phyloP scores from a whole-genome alignment of 2,797 vertebrate genomes.

The Sciurus vulgaris region DNA sequence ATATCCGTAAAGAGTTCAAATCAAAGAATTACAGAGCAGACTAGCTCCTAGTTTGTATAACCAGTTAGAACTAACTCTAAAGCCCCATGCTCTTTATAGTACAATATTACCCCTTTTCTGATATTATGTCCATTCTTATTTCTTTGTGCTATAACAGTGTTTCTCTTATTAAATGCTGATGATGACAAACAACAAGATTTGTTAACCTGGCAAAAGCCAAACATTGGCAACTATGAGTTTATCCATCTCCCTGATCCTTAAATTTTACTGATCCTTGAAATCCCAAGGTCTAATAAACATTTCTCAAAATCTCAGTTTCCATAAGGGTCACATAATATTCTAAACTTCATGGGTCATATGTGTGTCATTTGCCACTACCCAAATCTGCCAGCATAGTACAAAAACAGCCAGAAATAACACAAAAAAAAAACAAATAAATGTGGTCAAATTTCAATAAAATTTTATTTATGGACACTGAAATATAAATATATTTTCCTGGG shows the following conservation, averaged over 20 bases:
- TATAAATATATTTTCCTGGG: slow-evolving; percentile 13
- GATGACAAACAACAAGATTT: neutral
- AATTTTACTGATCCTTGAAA: slow-evolving; percentile 5
- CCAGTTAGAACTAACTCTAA: neutral
- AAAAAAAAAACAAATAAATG: neutral
- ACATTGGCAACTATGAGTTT: neutral
- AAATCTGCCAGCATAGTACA: neutral
- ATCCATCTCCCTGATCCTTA: neutral
- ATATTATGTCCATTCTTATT: neutral
- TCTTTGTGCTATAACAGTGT: neutral
- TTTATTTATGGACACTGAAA: neutral
- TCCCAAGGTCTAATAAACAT: neutral
- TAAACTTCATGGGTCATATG: neutral
- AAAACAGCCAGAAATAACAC: neutral
- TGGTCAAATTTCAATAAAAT: neutral
- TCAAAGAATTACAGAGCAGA: slow-evolving; percentile 25
- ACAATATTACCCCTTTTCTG: neutral
- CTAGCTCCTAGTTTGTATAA: neutral
- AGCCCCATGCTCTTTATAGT: neutral
- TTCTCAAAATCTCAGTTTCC: slow-evolving; percentile 38
- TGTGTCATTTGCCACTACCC: neutral
- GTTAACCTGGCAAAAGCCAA: neutral
- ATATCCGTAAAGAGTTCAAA: slow-evolving; percentile 15
- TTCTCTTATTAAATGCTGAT: slow-evolving; percentile 10
- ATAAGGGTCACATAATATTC: neutral